phyloP scores from a whole-genome alignment of 2,888 invertebrate species.

The Parnassius smintheus region DNA sequence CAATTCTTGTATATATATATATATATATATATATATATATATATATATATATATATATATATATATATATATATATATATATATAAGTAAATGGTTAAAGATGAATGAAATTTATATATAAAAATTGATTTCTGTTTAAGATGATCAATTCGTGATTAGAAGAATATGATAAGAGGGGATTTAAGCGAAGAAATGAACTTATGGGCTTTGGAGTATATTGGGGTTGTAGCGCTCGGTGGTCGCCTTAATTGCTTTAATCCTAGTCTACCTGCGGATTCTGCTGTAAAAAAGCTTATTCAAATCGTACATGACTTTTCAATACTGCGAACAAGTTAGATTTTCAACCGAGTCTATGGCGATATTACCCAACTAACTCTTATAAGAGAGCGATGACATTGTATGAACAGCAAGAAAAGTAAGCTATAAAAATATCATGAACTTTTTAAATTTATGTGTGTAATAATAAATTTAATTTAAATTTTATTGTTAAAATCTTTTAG shows the following conservation, averaged over 20 bases:
- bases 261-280: conserved; percentile 54
- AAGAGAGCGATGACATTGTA: conserved; percentile 55
- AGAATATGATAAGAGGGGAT: conserved; percentile 77
- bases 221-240: conserved; percentile 60
- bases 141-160: conserved; percentile 72
- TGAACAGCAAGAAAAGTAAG: conserved; percentile 53
- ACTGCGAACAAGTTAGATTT: conserved; percentile 49
- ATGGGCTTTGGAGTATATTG: conserved; percentile 83
- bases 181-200: conserved; percentile 80
- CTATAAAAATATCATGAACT: conserved; percentile 1
- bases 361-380: conserved; percentile 45
- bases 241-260: conserved; percentile 59
- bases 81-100: no score
- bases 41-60: no score
- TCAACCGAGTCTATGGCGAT: conserved; percentile 52
- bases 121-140: conserved; percentile 52
- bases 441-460: neutral
- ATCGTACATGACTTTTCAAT: conserved; percentile 53
- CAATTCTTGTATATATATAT: no score
- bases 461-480: no score
- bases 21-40: no score
- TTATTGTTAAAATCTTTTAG: no score
- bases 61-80: no score
- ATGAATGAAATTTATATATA: neutral
- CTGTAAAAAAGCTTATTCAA: conserved; percentile 53